Base-by-base conservation (phyloP, 2,888 invertebrate species). In the Petrolisthes cinctipes region DNA sequence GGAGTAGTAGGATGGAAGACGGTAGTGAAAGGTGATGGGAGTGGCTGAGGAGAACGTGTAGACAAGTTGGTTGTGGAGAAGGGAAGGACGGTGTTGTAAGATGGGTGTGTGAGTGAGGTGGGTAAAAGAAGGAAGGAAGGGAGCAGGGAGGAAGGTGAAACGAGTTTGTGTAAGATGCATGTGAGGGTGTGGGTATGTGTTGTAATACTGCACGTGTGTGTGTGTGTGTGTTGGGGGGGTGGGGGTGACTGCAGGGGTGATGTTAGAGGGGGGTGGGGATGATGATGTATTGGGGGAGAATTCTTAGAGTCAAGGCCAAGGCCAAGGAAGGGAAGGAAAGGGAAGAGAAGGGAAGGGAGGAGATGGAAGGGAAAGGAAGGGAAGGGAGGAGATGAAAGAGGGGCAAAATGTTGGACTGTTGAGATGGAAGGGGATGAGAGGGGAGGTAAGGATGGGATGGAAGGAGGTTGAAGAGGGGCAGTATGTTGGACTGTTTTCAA, bases 181-280 rank as follows among this genome's bases (percentile, higher is more conserved):
- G 11, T 66, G 66, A 14, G 66, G 66, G 66, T 66, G 11, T 66
- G 11, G 66, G 66, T 66, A 11, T 14, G 66, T 11, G 17, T 14
- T 11, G 11, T 14, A 66, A 66, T 17, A 14, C 17, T 14, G 11
- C 17, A 66, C 0, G 66, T 66, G 75, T 51, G 76, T 23, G 76
- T 23, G 76, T 23, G 76, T 23, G 76, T 9, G 76, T 53, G 76
- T 76, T 53, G 53, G 53, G 76, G 76, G 37, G 76, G 37, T 53
- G 53, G 76, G 53, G 76, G 53, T 11, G 76, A 53, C 76, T 37
- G 37, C 37, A 76, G 76, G 76, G 37, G 4, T 6, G 37, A 14
- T n/a, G 5, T 76, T 23, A n/a, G 23, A 20, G 11, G 6, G 14
- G n/a, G 37, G 37, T 20, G 76, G 14, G 5, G 76, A 37, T 76